Conservation (phyloP, 2,888 invertebrate genomes). For the Conistra vaccinii region DNA sequence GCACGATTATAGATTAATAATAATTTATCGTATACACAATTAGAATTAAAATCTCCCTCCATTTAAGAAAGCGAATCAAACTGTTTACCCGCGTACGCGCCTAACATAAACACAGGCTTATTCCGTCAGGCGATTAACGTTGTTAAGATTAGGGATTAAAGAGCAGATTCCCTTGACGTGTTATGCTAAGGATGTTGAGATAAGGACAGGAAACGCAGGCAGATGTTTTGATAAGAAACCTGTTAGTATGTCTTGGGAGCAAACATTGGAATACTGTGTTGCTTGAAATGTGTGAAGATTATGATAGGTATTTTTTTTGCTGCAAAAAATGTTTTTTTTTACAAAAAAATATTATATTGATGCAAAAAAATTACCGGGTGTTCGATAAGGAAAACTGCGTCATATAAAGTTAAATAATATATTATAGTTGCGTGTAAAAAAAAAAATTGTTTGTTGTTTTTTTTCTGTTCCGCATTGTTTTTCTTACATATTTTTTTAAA, state of each 20-base stretch:
- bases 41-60: conserved; percentile 30
- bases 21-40: conserved; percentile 14
- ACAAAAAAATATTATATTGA: not conserved
- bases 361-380: not conserved
- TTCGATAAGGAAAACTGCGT: not conserved
- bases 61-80: conserved; percentile 53
- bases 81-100: conserved; percentile 53
- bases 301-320: not conserved
- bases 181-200: conserved; percentile 59
- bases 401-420: not conserved
- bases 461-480: too few species aligned
- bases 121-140: conserved; percentile 44
- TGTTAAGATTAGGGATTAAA: conserved; percentile 47
- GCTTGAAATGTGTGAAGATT: conserved; percentile 43
- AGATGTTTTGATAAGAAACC: conserved; percentile 74
- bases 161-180: conserved; percentile 54
- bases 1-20: not conserved
- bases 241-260: conserved; percentile 61
- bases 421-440: too few species aligned
- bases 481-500: not conserved
- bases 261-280: conserved; percentile 57
- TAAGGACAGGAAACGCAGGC: conserved; percentile 72
- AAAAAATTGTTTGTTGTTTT: not conserved
- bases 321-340: not conserved
- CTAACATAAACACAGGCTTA: conserved; percentile 54